phyloP scores from a whole-genome alignment of 2,888 invertebrate genomes.

The Tetrapedia diversipes region DNA sequence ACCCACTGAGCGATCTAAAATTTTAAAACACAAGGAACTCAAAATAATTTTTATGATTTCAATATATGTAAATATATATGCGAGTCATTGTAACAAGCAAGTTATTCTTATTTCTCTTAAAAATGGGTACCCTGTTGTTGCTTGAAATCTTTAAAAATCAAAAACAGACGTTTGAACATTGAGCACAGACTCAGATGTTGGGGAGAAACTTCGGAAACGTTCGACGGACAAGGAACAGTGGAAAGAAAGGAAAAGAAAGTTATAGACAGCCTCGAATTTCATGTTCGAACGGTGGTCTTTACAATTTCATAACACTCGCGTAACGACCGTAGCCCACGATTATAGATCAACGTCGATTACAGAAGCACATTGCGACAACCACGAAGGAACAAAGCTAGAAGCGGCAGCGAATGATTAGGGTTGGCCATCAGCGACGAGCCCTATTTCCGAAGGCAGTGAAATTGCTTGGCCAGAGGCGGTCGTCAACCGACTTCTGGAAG shows the following conservation, averaged over 20 bases:
- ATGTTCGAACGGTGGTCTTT: conserved; percentile 42
- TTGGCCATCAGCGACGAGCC: conserved; percentile 1
- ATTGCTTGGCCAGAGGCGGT: background rate
- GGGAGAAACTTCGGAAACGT: conserved; percentile 34
- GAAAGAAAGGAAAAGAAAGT: conserved; percentile 54
- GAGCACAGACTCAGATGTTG: background rate
- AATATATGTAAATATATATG: too few relatives aligned
- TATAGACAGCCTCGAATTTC: conserved; percentile 39
- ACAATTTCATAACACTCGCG: conserved; percentile 47
- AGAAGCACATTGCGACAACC: conserved; percentile 24
- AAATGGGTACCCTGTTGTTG: too few relatives aligned
- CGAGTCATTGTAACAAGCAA: too few relatives aligned
- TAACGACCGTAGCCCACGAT: conserved; percentile 30
- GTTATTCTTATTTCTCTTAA: too few relatives aligned
- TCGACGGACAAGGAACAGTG: background rate
- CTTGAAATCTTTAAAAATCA: too few relatives aligned
- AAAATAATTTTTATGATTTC: too few relatives aligned
- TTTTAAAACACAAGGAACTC: too few relatives aligned
- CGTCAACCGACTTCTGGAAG: background rate
- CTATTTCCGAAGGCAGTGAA: conserved; percentile 7
- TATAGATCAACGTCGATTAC: conserved; percentile 38
- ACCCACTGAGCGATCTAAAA: too few relatives aligned
- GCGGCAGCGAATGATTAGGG: background rate
- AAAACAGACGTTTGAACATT: too few relatives aligned
- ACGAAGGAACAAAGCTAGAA: background rate